These are phyloP conservation scores for Okamejei kenojei DNA, from an alignment of 2,797 vertebrate genomes.

Conservation along the genomic window DNA sequence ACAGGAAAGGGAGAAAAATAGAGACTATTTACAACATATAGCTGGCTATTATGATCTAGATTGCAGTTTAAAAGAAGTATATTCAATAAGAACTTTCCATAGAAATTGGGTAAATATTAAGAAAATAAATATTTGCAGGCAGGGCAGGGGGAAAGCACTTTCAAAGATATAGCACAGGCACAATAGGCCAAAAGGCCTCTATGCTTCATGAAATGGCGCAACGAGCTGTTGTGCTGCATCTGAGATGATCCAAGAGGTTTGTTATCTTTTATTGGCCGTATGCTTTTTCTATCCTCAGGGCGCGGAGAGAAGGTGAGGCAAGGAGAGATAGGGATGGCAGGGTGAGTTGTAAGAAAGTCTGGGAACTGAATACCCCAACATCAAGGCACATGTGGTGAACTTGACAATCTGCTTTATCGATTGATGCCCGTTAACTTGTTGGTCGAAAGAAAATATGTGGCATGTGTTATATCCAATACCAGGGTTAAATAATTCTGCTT, in stretches of 20 bases:
- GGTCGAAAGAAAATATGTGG: neutral
- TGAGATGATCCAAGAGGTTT: neutral
- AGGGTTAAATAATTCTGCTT: slow-evolving; percentile 25
- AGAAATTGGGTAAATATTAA: neutral
- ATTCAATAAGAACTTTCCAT: neutral
- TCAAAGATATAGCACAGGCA: neutral
- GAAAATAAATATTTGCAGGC: neutral
- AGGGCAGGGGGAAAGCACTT: neutral
- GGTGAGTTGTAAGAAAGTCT: neutral
- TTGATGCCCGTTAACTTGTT: neutral
- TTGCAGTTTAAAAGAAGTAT: neutral
- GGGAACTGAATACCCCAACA: neutral
- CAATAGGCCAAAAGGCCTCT: neutral
- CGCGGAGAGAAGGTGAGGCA: neutral
- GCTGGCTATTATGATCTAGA: neutral
- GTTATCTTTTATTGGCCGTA: neutral
- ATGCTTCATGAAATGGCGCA: neutral
- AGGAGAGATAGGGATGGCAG: neutral
- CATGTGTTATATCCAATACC: neutral
- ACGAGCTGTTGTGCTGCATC: neutral
- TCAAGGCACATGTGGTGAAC: neutral
- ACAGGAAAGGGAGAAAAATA: no score
- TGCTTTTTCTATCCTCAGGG: neutral
- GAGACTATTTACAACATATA: neutral
- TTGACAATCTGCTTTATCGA: neutral